Conservation (phyloP, 2,797 vertebrate species). For the Silurus lanzhouensis region DNA sequence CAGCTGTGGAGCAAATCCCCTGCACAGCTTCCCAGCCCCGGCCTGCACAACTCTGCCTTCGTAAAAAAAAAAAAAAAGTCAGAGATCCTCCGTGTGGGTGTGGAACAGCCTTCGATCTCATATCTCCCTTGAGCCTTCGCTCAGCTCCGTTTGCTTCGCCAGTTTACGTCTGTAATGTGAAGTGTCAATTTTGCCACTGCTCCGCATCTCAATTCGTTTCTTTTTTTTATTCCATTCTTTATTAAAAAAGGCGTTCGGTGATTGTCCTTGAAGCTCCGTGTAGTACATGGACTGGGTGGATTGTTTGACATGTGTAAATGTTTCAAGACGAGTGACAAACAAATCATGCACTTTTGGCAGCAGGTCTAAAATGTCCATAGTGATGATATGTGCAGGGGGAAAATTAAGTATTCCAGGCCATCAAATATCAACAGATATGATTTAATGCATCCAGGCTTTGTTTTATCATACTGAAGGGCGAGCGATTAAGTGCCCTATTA, state of each 20-base stretch:
- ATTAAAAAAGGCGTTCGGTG: slow-evolving; percentile 17
- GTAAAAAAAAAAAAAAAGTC: slow-evolving; percentile 48
- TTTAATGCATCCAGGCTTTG: slow-evolving; percentile 42
- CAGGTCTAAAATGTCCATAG: slow-evolving; percentile 25
- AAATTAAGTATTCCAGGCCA: slow-evolving; percentile 40
- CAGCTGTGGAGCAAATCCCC: slow-evolving; percentile 50
- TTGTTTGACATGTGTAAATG: slow-evolving; percentile 27
- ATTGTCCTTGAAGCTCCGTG: slow-evolving; percentile 44
- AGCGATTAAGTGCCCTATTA: slow-evolving; percentile 39
- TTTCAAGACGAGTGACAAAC: slow-evolving; percentile 35
- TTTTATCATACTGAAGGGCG: slow-evolving; percentile 24
- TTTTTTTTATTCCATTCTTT: slow-evolving; percentile 9
- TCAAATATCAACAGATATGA: slow-evolving; percentile 42
- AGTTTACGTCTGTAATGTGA: slow-evolving; percentile 47
- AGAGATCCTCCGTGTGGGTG: slow-evolving; percentile 58
- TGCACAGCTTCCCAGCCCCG: slow-evolving; percentile 41
- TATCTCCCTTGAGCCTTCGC: slow-evolving; percentile 44
- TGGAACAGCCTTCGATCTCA: slow-evolving; percentile 50
- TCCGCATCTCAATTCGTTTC: slow-evolving; percentile 42
- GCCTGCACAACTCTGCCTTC: slow-evolving; percentile 49
- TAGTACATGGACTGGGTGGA: slow-evolving; percentile 12
- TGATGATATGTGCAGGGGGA: not conserved
- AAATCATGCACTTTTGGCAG: slow-evolving; percentile 6
- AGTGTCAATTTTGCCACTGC: slow-evolving; percentile 52
- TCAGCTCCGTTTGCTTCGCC: slow-evolving; percentile 34